phyloP scores from a whole-genome alignment of 2,888 invertebrate genomes.

The Stramonita haemastoma region DNA sequence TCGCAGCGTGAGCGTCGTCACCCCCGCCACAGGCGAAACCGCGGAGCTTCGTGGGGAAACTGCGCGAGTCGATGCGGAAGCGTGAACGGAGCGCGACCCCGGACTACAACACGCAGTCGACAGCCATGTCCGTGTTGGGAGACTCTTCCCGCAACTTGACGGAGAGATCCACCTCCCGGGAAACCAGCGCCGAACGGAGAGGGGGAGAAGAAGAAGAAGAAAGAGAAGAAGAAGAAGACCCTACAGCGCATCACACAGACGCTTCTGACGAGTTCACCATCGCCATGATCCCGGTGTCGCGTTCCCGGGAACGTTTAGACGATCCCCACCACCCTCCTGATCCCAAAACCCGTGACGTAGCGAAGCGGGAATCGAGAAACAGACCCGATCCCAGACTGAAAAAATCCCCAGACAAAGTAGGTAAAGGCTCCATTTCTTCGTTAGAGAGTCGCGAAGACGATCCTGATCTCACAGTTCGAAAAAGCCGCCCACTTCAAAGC shows the following conservation, averaged over 20 bases:
- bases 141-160: conserved; percentile 30
- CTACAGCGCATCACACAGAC: conserved; percentile 42
- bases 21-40: conserved; percentile 21
- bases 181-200: conserved; percentile 15
- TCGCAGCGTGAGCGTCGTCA: not conserved
- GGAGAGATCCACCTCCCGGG: conserved; percentile 26
- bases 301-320: not conserved
- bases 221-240: not conserved
- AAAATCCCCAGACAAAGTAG: not conserved
- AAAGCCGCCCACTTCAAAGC: not conserved
- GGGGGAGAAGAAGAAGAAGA: not conserved
- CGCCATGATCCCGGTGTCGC: conserved; percentile 33
- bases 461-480: not conserved
- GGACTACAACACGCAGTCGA: conserved; percentile 33
- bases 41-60: conserved; percentile 14
- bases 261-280: conserved; percentile 50
- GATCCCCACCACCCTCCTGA: not conserved
- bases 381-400: not conserved
- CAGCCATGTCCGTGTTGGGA: conserved; percentile 16
- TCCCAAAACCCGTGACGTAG: not conserved
- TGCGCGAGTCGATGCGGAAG: conserved; percentile 31
- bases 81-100: conserved; percentile 20
- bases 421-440: not conserved
- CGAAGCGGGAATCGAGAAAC: not conserved
- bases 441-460: not conserved